phyloP scores from a whole-genome alignment of 2,797 vertebrate species.

The Chanos chanos region DNA sequence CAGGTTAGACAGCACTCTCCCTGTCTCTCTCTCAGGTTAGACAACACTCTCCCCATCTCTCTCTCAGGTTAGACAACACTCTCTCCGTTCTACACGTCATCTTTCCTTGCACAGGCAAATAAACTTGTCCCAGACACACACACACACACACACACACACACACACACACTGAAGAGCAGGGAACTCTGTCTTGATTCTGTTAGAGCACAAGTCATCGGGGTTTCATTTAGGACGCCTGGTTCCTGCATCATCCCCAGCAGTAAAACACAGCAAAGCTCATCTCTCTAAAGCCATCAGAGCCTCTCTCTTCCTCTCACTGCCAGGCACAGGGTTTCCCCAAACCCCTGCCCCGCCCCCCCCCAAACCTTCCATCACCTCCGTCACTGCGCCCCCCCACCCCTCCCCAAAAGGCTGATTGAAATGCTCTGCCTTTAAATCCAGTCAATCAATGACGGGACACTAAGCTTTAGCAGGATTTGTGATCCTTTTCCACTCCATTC shows the following conservation, averaged over 20 bases:
- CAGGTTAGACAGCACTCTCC: constrained; percentile 20
- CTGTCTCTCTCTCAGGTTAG: constrained; percentile 13
- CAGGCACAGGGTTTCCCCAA: constrained; percentile 37
- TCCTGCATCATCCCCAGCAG: constrained; percentile 53
- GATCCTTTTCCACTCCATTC: constrained; percentile 56
- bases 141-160: no score
- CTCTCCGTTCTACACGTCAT: constrained; percentile 28
- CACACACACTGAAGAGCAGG: constrained; percentile 34
- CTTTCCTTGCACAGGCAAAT: constrained; percentile 33
- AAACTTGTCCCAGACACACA: constrained; percentile 28
- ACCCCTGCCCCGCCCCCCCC: constrained; percentile 7
- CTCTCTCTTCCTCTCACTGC: constrained; percentile 9
- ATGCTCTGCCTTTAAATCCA: constrained; percentile 57
- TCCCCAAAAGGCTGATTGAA: constrained; percentile 57
- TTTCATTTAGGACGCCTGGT: constrained; percentile 54
- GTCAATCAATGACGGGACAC: constrained; percentile 68
- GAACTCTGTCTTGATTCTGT: constrained; percentile 28
- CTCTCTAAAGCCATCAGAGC: constrained; percentile 58
- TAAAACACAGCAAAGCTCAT: constrained; percentile 49
- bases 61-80: constrained; percentile 51
- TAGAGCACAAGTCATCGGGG: constrained; percentile 46
- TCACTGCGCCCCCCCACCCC: constrained; percentile 9
- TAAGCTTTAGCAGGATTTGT: constrained; percentile 64
- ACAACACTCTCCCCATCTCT: constrained; percentile 42
- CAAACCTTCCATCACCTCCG: constrained; percentile 32